Base-by-base conservation (phyloP, 92 coral and sea anemone species). In the Epizoanthus stellaris region DNA sequence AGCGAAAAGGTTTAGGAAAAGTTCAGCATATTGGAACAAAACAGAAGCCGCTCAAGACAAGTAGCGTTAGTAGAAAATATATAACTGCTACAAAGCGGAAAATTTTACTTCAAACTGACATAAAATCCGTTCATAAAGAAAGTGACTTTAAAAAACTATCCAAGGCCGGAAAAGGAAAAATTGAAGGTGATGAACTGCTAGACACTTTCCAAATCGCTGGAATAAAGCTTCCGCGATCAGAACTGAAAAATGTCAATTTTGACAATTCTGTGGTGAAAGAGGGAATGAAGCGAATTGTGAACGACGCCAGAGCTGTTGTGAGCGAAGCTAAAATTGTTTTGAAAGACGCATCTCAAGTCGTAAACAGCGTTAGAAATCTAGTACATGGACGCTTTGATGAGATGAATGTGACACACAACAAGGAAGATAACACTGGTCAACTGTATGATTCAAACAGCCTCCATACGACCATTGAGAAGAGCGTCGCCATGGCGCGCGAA, bases 271-370 rank as follows among this genome's bases (percentile, higher is more conserved):
- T 20, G n/a, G 79, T 88, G 21, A 89, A 84, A 34, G 84, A 87
- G 25, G 84, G 90, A 56, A 79, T 94, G 89, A 85, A 92, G 42
- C 75, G 86, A 20, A 90, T 91, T 1, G 80, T 94, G 9, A 76
- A 75, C 9, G 89, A 91, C 64, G 95, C 97, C 15, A 87, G 85
- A 70, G 76, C 86, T 42, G 95, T 93, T 30, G 95, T 91, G 0
- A 62, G 56, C 45, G 95, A 93, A 77, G 95, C 97, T 34, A 93
- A 93, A 68, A 87, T 76, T 17, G 95, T 91, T 34, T 85, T 92
- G 3, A 87, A 81, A 38, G 95, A 87, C 73, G 96, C 93, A 4
- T 91, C 90, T 25, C 83, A 77, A 42, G 93, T 93, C 57, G 91
- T 93, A 8, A 81, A 77, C 12, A 84, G 89, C 60, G 97, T 93